Percentiles rank a stretch among this genome's conserved stretches.
These are phyloP conservation scores for Tanaodytes sp. DNA, from an alignment of 2,888 invertebrate genomes.

Conservation along the genomic window DNA sequence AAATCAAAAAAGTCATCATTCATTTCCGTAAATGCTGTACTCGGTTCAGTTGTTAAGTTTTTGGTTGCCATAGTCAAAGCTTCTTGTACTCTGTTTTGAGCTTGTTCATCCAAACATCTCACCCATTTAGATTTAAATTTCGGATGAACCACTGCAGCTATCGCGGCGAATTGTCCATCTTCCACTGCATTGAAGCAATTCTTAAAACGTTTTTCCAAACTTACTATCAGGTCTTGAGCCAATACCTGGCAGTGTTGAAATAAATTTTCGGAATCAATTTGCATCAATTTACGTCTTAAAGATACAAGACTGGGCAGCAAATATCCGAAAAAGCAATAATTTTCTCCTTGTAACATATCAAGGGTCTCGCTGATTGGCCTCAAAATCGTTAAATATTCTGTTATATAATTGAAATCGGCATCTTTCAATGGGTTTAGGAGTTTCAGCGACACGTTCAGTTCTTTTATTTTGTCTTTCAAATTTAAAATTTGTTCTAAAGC, in stretches of 20 bases:
- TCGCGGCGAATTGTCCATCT: not conserved
- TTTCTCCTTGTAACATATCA: constrained; percentile 2
- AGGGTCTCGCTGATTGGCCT: not conserved
- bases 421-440: not conserved
- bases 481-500: not conserved
- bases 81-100: too few relatives aligned
- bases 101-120: not conserved
- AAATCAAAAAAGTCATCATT: constrained; percentile 8
- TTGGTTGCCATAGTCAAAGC: too few relatives aligned
- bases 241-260: not conserved
- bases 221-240: not conserved
- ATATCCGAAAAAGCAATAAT: not conserved
- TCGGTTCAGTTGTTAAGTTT: too few relatives aligned
- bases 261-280: not conserved
- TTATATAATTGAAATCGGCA: not conserved
- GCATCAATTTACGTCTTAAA: not conserved
- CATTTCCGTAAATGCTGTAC: too few relatives aligned
- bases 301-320: not conserved
- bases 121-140: not conserved
- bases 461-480: constrained; percentile 5
- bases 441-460: not conserved
- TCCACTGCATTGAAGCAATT: not conserved
- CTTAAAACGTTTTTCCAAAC: not conserved
- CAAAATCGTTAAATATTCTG: not conserved
- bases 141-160: constrained; percentile 1